These are phyloP conservation scores for Andrena flavipes DNA, from an alignment of 2,888 invertebrate species.

Conservation along the genomic window DNA sequence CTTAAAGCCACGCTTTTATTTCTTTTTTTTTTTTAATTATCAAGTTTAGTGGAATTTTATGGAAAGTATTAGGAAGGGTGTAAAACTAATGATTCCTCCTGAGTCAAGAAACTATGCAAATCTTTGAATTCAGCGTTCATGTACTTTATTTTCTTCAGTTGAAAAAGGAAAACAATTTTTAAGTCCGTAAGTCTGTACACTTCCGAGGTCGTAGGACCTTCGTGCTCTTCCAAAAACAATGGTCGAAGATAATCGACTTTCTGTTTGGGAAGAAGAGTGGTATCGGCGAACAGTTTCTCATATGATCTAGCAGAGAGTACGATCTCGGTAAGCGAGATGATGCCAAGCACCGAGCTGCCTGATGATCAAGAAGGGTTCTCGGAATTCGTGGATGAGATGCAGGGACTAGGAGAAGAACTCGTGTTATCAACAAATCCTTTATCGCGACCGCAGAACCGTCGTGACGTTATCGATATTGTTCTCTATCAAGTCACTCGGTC, in stretches of 20 bases:
- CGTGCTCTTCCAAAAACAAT: background rate
- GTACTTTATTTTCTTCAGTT: no score
- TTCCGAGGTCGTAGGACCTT: background rate
- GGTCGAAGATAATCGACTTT: no score
- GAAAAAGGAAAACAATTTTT: no score
- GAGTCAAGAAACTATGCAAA: no score
- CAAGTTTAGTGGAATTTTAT: background rate
- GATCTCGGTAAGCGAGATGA: conserved; percentile 9
- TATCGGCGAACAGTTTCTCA: no score
- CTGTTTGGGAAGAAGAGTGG: no score
- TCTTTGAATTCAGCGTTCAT: no score
- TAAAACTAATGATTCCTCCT: no score
- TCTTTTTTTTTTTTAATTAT: background rate
- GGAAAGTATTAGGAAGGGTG: no score
- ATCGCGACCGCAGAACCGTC: conserved; percentile 62
- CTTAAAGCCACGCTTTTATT: background rate
- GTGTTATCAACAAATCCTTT: conserved; percentile 48
- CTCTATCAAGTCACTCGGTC: background rate
- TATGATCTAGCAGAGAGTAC: no score
- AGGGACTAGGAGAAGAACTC: conserved; percentile 21
- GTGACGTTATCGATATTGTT: conserved; percentile 41
- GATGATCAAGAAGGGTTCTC: conserved; percentile 33
- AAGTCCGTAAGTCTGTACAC: background rate
- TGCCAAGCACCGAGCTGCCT: conserved; percentile 25
- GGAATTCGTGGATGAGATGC: conserved; percentile 25